Evolutionary conservation across 1,140 invertebrate genomes (phyloP).

Genomic region (Protaetia brevitarsis): DNA sequence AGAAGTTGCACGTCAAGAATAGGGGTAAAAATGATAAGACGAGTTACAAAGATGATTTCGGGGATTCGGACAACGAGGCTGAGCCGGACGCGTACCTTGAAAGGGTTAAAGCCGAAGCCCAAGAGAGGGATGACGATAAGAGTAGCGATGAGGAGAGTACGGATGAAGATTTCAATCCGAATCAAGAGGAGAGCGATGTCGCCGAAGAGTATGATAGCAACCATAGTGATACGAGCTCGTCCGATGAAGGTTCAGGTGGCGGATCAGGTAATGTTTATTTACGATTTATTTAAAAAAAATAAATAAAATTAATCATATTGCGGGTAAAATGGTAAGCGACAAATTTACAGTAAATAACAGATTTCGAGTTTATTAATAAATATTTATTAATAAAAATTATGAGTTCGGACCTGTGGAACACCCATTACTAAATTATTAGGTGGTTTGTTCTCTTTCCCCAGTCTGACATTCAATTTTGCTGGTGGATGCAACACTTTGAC

Average conservation of each 20-base stretch:
- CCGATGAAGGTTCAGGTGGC: conserved; percentile 59
- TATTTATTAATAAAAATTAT: too few species aligned
- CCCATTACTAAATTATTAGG: too few species aligned
- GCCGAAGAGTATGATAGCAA: conserved; percentile 77
- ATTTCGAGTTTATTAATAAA: too few species aligned
- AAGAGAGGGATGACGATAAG: conserved; percentile 74
- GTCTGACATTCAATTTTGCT: too few species aligned
- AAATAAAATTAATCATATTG: too few species aligned
- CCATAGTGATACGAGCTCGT: conserved; percentile 55
- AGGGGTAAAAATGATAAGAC: conserved; percentile 84
- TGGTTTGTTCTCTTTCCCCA: too few species aligned
- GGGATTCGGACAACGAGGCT: conserved; percentile 88
- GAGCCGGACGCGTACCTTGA: conserved; percentile 97
- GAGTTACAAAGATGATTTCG: conserved; percentile 80
- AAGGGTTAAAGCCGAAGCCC: conserved; percentile 91
- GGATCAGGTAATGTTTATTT: conserved; percentile 51
- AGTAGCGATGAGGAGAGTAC: conserved; percentile 68
- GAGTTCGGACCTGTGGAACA: too few species aligned
- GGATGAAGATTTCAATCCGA: conserved; percentile 84
- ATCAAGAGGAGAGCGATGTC: conserved; percentile 73
- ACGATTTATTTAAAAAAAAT: conserved; percentile 46
- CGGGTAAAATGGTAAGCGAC: too few species aligned
- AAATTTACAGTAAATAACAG: too few species aligned
- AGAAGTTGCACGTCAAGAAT: conserved; percentile 95
- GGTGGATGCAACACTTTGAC: too few species aligned